These are phyloP conservation scores for Apocheima hispidaria DNA, from an alignment of 2,888 invertebrate genomes.

Conservation along the genomic window DNA sequence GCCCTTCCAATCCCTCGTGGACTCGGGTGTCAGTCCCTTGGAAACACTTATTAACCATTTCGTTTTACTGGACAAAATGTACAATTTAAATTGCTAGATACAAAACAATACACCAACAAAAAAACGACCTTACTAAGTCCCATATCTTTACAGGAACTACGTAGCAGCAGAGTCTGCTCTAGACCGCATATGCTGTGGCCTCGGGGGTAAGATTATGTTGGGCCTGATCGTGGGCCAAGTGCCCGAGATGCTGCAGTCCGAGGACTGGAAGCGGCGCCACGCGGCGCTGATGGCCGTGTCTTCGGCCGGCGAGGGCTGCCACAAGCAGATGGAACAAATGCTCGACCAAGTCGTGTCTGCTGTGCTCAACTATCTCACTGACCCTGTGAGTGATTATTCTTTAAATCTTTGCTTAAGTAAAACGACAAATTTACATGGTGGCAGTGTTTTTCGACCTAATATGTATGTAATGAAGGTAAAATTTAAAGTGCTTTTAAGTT, in stretches of 20 bases:
- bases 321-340: slow-evolving; percentile 98
- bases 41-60: slow-evolving; percentile 54
- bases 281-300: slow-evolving; percentile 99
- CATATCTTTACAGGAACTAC: slow-evolving; percentile 89
- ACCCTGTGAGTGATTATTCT: slow-evolving; percentile 87
- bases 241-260: slow-evolving; percentile 93
- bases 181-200: slow-evolving; percentile 98
- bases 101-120: background rate
- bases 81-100: background rate
- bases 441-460: too few relatives aligned
- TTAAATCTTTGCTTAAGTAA: too few relatives aligned
- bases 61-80: background rate
- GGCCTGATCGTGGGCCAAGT: slow-evolving; percentile 94
- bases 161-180: slow-evolving; percentile 98
- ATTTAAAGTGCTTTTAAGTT: too few relatives aligned
- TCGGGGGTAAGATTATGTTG: slow-evolving; percentile 96
- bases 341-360: slow-evolving; percentile 97
- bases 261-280: slow-evolving; percentile 95
- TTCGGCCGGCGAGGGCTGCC: slow-evolving; percentile 99
- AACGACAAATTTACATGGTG: too few relatives aligned
- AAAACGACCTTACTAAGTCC: background rate
- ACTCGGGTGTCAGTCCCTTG: slow-evolving; percentile 81
- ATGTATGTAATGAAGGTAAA: too few relatives aligned
- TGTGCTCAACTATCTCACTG: slow-evolving; percentile 93
- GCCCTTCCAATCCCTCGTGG: slow-evolving; percentile 64